These are phyloP conservation scores for Falco berigora DNA, from an alignment of 2,797 vertebrate genomes.

Conservation along the genomic window DNA sequence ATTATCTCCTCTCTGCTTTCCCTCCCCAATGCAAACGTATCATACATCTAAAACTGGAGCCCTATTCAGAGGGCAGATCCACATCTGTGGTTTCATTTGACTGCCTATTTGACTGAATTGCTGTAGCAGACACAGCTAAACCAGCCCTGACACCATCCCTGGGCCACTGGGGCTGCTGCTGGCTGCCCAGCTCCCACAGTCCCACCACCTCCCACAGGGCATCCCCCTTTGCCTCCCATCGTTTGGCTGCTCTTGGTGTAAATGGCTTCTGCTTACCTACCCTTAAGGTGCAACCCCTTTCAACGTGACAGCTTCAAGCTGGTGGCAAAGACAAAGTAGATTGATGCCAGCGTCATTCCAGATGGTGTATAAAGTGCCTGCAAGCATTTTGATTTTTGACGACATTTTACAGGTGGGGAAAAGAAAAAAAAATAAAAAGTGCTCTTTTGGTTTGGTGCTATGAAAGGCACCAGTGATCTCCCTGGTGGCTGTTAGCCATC, in stretches of 20 bases:
- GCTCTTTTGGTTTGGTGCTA: not conserved
- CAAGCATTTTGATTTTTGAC: not conserved
- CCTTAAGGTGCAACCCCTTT: rapidly evolving
- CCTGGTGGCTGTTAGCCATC: not conserved
- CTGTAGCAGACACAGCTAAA: not conserved
- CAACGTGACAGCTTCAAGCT: not conserved
- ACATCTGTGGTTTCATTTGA: not conserved
- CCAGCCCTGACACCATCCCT: rapidly evolving
- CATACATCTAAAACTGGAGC: rapidly evolving
- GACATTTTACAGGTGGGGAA: not conserved
- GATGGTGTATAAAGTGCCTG: rapidly evolving
- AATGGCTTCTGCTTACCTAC: not conserved
- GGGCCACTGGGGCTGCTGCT: not conserved
- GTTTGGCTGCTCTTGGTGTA: rapidly evolving
- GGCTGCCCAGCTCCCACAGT: not conserved
- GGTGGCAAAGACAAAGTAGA: not conserved
- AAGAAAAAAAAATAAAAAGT: not conserved
- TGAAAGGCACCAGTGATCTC: not conserved
- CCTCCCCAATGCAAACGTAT: not conserved
- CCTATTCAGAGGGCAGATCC: not conserved
- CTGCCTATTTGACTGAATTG: not conserved
- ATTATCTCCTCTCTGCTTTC: not conserved
- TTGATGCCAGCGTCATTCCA: not conserved
- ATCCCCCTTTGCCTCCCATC: rapidly evolving
- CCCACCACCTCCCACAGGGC: not conserved